Conservation (phyloP, 2,888 invertebrate species). For the Drosophila maculinotata region DNA sequence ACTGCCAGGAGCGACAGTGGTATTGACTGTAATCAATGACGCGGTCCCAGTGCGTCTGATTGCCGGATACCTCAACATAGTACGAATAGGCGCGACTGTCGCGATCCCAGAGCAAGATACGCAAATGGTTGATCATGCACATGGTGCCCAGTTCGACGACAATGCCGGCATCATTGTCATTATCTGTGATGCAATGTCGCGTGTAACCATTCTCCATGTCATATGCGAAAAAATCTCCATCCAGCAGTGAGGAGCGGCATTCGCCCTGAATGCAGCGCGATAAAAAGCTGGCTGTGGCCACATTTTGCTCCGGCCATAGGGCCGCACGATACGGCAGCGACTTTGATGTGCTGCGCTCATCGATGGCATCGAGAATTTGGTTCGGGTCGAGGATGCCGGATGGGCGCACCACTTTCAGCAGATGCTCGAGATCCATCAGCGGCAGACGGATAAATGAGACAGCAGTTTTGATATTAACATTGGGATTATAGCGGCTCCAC, state of each 20-base stretch:
- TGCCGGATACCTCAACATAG: constrained; percentile 93
- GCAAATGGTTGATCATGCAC: constrained; percentile 96
- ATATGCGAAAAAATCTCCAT: constrained; percentile 94
- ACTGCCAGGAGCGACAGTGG: constrained; percentile 98
- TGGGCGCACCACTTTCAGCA: constrained; percentile 95
- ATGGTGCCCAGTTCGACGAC: constrained; percentile 92
- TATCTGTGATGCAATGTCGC: constrained; percentile 93
- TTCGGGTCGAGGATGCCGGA: constrained; percentile 95
- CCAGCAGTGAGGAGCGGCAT: constrained; percentile 93
- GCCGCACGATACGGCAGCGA: constrained; percentile 94
- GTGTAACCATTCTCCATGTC: constrained; percentile 98
- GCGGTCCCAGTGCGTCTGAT: constrained; percentile 97
- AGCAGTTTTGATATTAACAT: constrained; percentile 86
- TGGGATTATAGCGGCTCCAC: constrained; percentile 94
- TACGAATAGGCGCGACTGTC: constrained; percentile 90
- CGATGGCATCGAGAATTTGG: constrained; percentile 96
- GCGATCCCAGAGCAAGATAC: constrained; percentile 96
- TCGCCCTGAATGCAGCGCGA: constrained; percentile 96
- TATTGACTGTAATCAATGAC: constrained; percentile 96
- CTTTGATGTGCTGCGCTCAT: constrained; percentile 92
- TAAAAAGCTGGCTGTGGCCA: constrained; percentile 92
- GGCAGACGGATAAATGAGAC: constrained; percentile 91
- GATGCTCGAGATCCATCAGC: constrained; percentile 94
- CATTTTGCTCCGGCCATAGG: constrained; percentile 94
- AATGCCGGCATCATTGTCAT: constrained; percentile 90